Base-by-base conservation (phyloP, 1,140 invertebrate genomes). In the Anthonomus grandis region DNA sequence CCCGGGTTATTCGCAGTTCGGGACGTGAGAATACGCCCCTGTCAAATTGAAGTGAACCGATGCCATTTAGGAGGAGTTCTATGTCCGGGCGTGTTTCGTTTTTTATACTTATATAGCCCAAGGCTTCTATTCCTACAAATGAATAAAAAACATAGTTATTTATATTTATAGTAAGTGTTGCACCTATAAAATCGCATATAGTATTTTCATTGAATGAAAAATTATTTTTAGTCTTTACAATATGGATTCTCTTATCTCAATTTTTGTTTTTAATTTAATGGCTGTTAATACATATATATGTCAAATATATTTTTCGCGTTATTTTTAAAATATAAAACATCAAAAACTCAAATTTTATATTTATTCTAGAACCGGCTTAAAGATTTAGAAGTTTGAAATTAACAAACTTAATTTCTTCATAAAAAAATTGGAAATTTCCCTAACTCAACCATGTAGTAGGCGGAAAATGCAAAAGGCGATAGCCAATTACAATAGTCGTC, bases 41-140 rank as follows among this genome's bases (percentile, higher is more conserved):
- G 56, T 71, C 72, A 8, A 68, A 64, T 37, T 72, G 44, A 21
- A 66, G 62, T 86, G 73, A 5, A 88, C 75, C 0, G 81, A 79
- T 62, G 3, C 63, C 62, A 15, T 80, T 70, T 19, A 81, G 75
- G 10, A 85, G 74, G 1, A 84, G 59, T 67, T 87, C 83, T 12
- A 84, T 78, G 60, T 87, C 84, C 0, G 84, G 82, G 50, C 79
- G 75, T 19, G 61, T 23, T 2, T 59, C 18, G 4, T 57, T 45
- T 22, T 79, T 76, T 1, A 78, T 79, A 44, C 76, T 74, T 9
- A 81, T 64, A 53, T 78, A 81, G 0, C 74, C 76, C 8, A 81
- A 59, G 8, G 75, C 78, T 70, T 82, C 80, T 1, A 79, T 73
- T 4, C 77, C 77, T 31, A 44, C 47, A 53, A 34, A 21, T 72